These are phyloP conservation scores for Megastigmus dorsalis DNA, from an alignment of 2,888 invertebrate species.

Conservation along the genomic window DNA sequence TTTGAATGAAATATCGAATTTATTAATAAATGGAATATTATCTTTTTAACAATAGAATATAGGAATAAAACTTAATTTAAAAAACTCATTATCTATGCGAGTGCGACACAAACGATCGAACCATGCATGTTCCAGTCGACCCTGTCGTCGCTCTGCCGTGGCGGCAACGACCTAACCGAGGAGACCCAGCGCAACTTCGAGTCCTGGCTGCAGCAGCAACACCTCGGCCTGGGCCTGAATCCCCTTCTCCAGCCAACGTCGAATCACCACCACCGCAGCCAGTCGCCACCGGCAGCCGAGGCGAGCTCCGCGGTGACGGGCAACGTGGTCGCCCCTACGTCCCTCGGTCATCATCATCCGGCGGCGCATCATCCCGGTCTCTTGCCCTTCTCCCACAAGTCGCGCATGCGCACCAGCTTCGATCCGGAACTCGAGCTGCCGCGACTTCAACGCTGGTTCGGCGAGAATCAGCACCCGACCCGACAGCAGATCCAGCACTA, in stretches of 20 bases:
- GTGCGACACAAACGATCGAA: too few species aligned
- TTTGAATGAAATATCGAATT: too few species aligned
- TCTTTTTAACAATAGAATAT: too few species aligned
- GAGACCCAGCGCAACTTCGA: constrained; percentile 92
- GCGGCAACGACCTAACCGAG: constrained; percentile 86
- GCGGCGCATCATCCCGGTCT: constrained; percentile 80
- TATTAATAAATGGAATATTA: too few species aligned
- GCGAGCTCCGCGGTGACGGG: constrained; percentile 63
- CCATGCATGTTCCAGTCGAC: constrained; percentile 79
- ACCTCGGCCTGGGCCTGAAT: constrained; percentile 68
- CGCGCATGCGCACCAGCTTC: constrained; percentile 96
- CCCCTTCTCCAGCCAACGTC: constrained; percentile 67
- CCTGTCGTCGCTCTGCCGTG: constrained; percentile 88
- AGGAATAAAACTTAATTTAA: too few species aligned
- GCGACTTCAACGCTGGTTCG: constrained; percentile 96
- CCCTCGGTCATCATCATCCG: constrained; percentile 41
- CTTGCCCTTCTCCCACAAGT: constrained; percentile 82
- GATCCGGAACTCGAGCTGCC: constrained; percentile 98
- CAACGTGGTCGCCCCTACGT: constrained; percentile 61
- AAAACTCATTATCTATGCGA: too few species aligned
- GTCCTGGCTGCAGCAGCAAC: constrained; percentile 81
- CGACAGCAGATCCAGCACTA: constrained; percentile 97
- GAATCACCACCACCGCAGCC: constrained; percentile 61
- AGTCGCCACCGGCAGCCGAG: constrained; percentile 31
- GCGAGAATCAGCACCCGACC: constrained; percentile 97